Evolutionary conservation across 1,140 invertebrate genomes (phyloP).

Genomic region (Papilio glaucus): DNA sequence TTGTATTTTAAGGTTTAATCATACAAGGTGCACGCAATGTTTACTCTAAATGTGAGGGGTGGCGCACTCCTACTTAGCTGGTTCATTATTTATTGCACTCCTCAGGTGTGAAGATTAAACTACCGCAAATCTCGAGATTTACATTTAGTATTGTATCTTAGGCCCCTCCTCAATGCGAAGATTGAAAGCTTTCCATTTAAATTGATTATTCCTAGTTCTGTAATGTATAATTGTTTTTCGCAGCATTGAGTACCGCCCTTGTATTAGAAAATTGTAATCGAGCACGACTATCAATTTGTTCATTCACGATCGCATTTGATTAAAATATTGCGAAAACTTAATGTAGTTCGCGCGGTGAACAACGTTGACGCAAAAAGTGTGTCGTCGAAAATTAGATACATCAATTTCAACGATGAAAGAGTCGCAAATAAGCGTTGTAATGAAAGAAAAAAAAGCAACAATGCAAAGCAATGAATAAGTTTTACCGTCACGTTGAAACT

Average conservation of each 20-base stretch:
- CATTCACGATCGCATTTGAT: conserved; percentile 32
- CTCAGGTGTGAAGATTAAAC: conserved; percentile 73
- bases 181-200: neutral
- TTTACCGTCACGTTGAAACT: conserved; percentile 53
- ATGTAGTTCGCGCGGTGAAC: conserved; percentile 29
- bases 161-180: neutral
- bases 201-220: neutral
- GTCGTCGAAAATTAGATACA: conserved; percentile 35
- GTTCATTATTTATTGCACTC: conserved; percentile 79
- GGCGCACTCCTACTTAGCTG: conserved; percentile 45
- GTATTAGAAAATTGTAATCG: neutral
- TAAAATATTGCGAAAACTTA: conserved; percentile 35
- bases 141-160: conserved; percentile 49
- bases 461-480: conserved; percentile 52
- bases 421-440: conserved; percentile 26
- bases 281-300: conserved; percentile 3
- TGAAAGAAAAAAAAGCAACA: conserved; percentile 16
- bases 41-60: conserved; percentile 41
- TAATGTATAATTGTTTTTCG: neutral
- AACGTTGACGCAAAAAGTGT: conserved; percentile 33
- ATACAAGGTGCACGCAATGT: conserved; percentile 31
- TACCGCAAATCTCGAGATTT: conserved; percentile 63
- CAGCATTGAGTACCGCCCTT: neutral
- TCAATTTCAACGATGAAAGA: conserved; percentile 36
- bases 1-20: neutral